A percentile compares a stretch with the other conserved stretches of the same genome.
Conservation (phyloP, 2,797 vertebrate genomes). For the Acanthopagrus latus region DNA sequence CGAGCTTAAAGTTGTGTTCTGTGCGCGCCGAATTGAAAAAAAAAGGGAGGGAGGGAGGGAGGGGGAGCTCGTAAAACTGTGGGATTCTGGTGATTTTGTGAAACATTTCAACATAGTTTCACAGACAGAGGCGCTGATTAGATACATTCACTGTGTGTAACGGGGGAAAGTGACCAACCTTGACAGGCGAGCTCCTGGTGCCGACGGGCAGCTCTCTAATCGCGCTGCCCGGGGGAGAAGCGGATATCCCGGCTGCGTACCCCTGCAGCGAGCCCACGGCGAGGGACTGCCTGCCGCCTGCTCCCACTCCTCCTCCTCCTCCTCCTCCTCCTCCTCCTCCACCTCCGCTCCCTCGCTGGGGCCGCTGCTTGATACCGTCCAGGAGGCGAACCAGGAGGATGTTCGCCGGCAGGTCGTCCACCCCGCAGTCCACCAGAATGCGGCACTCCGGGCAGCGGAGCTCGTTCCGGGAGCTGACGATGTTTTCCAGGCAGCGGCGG, state of each 20-base stretch:
- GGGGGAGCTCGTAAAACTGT: neutral
- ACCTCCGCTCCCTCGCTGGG: slow-evolving; percentile 84
- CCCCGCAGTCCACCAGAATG: slow-evolving; percentile 96
- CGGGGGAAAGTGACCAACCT: slow-evolving; percentile 77
- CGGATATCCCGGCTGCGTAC: slow-evolving; percentile 84
- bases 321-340: slow-evolving; percentile 42
- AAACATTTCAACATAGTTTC: neutral
- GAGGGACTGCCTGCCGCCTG: slow-evolving; percentile 77
- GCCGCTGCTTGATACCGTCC: slow-evolving; percentile 95
- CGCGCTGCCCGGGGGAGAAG: slow-evolving; percentile 84
- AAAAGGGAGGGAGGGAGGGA: no score
- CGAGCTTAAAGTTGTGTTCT: slow-evolving; percentile 41
- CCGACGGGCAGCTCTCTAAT: slow-evolving; percentile 82
- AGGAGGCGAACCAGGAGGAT: slow-evolving; percentile 95
- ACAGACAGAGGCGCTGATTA: no score
- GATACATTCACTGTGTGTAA: no score
- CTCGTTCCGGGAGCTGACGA: slow-evolving; percentile 94
- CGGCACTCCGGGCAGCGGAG: slow-evolving; percentile 98
- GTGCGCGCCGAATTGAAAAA: neutral
- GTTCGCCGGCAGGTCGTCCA: slow-evolving; percentile 96
- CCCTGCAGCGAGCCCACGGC: slow-evolving; percentile 82
- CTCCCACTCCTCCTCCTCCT: slow-evolving; percentile 65
- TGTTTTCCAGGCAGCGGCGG: slow-evolving; percentile 97
- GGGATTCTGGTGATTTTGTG: slow-evolving; percentile 8
- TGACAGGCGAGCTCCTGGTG: slow-evolving; percentile 86